Percentiles rank a stretch among this genome's conserved stretches.
phyloP scores from a whole-genome alignment of 1,140 invertebrate genomes.

The Drosophila busckii region DNA sequence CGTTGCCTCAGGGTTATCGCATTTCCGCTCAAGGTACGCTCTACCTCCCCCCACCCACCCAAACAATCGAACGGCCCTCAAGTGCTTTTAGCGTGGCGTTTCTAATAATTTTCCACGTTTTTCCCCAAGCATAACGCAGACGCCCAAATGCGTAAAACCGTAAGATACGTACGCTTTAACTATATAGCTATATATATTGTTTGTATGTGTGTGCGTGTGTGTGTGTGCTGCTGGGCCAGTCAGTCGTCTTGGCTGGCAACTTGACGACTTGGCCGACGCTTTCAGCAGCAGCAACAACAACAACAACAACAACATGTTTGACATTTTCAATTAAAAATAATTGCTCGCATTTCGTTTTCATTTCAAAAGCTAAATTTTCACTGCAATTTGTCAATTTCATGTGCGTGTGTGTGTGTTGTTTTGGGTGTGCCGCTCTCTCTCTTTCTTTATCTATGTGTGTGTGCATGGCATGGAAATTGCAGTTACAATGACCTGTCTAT shows the following conservation, averaged over 20 bases:
- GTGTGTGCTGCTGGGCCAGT: constrained; percentile 7
- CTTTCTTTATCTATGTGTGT: too few relatives aligned
- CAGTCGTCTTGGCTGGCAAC: constrained; percentile 19
- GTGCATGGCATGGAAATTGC: constrained; percentile 7
- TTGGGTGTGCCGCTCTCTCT: background rate
- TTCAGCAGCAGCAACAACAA: constrained; percentile 19
- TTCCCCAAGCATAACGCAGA: constrained; percentile 12
- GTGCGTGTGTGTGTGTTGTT: background rate
- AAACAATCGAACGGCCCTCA: constrained; percentile 48
- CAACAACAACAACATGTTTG: constrained; percentile 53
- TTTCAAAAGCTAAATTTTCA: constrained; percentile 48
- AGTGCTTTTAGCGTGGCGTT: constrained; percentile 40
- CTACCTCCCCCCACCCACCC: constrained; percentile 10
- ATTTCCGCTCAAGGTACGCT: constrained; percentile 66
- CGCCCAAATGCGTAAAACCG: constrained; percentile 10
- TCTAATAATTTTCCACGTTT: constrained; percentile 42
- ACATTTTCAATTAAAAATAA: constrained; percentile 77
- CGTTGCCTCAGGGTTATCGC: constrained; percentile 66
- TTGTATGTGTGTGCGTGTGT: constrained; percentile 9
- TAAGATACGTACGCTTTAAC: background rate
- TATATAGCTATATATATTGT: background rate
- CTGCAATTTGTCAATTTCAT: constrained; percentile 66
- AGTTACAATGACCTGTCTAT: constrained; percentile 30
- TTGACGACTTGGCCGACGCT: constrained; percentile 36
- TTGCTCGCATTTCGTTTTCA: constrained; percentile 69